Conservation (phyloP, 2,888 invertebrate species). For the Embidobia sp. region DNA sequence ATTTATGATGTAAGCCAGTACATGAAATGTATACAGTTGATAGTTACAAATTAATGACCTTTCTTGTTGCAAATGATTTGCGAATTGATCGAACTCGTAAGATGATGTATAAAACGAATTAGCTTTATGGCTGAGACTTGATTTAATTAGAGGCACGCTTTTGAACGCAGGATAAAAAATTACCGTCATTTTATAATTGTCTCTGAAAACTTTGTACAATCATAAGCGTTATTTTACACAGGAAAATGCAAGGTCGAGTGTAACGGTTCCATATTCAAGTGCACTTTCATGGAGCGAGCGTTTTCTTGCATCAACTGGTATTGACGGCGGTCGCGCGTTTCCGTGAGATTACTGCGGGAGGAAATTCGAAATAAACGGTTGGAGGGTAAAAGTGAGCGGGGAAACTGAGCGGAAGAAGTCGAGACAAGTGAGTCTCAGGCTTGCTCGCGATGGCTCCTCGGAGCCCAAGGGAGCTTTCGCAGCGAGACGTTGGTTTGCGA, state of each 20-base stretch:
- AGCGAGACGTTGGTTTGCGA: constrained; percentile 62
- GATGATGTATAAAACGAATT: background rate
- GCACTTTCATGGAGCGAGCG: constrained; percentile 14
- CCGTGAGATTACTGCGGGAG: constrained; percentile 59
- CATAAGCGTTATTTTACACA: too few relatives aligned
- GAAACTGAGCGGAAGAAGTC: constrained; percentile 63
- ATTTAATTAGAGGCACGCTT: too few relatives aligned
- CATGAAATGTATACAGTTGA: background rate
- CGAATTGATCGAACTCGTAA: background rate
- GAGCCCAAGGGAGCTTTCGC: constrained; percentile 37
- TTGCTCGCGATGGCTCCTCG: constrained; percentile 30
- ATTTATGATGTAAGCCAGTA: background rate
- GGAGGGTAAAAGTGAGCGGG: constrained; percentile 35
- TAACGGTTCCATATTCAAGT: constrained; percentile 24
- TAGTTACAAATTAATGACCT: background rate
- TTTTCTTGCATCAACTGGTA: constrained; percentile 40
- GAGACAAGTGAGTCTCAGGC: constrained; percentile 56
- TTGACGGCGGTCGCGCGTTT: constrained; percentile 52
- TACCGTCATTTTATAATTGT: too few relatives aligned
- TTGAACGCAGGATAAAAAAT: too few relatives aligned
- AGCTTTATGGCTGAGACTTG: background rate
- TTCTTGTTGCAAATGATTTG: too few relatives aligned
- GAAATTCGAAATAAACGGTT: constrained; percentile 67
- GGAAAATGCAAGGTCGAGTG: too few relatives aligned
- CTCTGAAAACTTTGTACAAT: too few relatives aligned